These are phyloP conservation scores for Crematogaster levior DNA, from an alignment of 2,888 invertebrate species.

Conservation along the genomic window DNA sequence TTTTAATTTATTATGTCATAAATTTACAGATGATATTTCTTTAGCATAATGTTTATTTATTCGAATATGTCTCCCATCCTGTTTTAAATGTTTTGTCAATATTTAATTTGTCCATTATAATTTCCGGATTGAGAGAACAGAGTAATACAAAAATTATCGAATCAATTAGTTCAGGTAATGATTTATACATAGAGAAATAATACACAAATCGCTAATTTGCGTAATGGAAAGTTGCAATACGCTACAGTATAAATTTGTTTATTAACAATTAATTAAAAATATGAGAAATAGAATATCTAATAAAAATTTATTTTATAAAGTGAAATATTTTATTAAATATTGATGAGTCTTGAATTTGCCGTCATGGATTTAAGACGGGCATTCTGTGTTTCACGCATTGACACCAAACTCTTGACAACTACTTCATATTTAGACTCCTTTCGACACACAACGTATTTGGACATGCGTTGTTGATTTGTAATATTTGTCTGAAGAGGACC, in stretches of 20 bases:
- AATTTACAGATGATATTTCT: not conserved
- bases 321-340: too few species aligned
- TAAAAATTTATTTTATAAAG: not conserved
- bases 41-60: not conserved
- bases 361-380: too few species aligned
- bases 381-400: too few species aligned
- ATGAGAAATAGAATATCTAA: not conserved
- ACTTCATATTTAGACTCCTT: too few species aligned
- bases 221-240: not conserved
- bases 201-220: not conserved
- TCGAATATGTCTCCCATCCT: not conserved
- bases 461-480: too few species aligned
- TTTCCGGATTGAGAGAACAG: not conserved
- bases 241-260: not conserved
- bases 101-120: not conserved
- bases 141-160: not conserved
- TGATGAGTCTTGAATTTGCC: too few species aligned
- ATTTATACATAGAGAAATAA: constrained; percentile 12
- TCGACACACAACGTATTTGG: too few species aligned
- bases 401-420: too few species aligned
- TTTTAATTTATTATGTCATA: not conserved
- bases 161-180: not conserved
- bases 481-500: too few species aligned
- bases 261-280: not conserved
- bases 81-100: not conserved